phyloP scores from a whole-genome alignment of 2,888 invertebrate genomes.

The Brachylomia viminalis region DNA sequence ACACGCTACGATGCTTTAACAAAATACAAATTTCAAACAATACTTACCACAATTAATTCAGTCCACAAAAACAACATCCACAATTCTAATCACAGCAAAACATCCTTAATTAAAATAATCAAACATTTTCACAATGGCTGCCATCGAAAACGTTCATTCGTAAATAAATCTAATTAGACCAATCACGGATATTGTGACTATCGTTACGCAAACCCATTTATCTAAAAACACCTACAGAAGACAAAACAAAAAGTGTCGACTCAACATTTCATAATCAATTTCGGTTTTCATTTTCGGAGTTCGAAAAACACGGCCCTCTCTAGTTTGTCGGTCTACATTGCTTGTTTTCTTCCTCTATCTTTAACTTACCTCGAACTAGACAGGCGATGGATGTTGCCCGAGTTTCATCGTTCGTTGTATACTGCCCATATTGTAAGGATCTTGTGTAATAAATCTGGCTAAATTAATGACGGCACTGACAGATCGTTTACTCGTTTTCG shows the following conservation, averaged over 20 bases:
- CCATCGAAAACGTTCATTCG: slow-evolving; percentile 45
- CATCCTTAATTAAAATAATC: slow-evolving; percentile 51
- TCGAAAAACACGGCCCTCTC: slow-evolving; percentile 39
- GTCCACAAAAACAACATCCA: slow-evolving; percentile 33
- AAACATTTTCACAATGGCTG: slow-evolving; percentile 58
- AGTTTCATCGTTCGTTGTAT: slow-evolving; percentile 55
- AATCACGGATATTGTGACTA: slow-evolving; percentile 57
- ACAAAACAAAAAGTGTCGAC: slow-evolving; percentile 83
- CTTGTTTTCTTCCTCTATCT: slow-evolving; percentile 34
- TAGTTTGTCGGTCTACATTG: slow-evolving; percentile 33
- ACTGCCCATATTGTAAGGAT: slow-evolving; percentile 77
- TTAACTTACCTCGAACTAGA: slow-evolving; percentile 49
- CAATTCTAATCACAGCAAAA: slow-evolving; percentile 34
- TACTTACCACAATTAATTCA: slow-evolving; percentile 36
- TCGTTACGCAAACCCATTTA: slow-evolving; percentile 73
- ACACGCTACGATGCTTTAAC: neutral
- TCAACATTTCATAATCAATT: slow-evolving; percentile 85
- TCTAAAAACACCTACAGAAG: slow-evolving; percentile 73
- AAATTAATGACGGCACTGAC: slow-evolving; percentile 88
- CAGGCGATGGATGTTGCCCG: slow-evolving; percentile 68
- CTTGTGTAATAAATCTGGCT: slow-evolving; percentile 85
- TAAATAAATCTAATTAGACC: slow-evolving; percentile 65
- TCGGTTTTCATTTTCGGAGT: slow-evolving; percentile 65
- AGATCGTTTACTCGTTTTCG: slow-evolving; percentile 87
- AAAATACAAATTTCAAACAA: slow-evolving; percentile 27